These are phyloP conservation scores for Creontiades dilutus DNA, from an alignment of 2,888 invertebrate genomes.

Conservation along the genomic window DNA sequence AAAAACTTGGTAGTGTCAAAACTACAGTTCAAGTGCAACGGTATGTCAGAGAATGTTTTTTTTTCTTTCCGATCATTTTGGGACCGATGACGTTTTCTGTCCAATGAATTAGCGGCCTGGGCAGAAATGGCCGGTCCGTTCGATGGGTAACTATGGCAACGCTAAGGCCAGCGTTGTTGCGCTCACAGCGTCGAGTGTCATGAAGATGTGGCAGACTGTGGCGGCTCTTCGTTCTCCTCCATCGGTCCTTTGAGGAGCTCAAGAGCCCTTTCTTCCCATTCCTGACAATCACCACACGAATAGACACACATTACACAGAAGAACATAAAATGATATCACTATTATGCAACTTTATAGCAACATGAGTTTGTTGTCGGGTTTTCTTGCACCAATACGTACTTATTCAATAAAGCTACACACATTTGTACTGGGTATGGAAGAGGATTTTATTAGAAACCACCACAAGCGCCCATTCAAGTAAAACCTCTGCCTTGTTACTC, in stretches of 20 bases:
- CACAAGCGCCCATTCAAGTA: no score
- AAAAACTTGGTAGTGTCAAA: not conserved
- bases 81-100: not conserved
- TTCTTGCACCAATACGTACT: no score
- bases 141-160: slow-evolving; percentile 48
- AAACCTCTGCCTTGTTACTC: no score
- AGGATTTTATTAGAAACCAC: no score
- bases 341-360: not conserved
- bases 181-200: slow-evolving; percentile 69
- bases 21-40: not conserved
- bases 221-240: slow-evolving; percentile 60
- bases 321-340: not conserved
- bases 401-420: no score
- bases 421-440: no score
- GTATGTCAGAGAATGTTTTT: not conserved
- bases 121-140: not conserved
- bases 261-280: slow-evolving; percentile 76
- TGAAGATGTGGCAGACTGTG: slow-evolving; percentile 57
- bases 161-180: slow-evolving; percentile 4
- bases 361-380: no score
- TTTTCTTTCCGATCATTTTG: not conserved
- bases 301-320: not conserved
- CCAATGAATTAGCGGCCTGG: not conserved
- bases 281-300: slow-evolving; percentile 28
- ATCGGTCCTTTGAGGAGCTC: slow-evolving; percentile 73